These are phyloP conservation scores for Phoenicopterus ruber DNA, from an alignment of 2,113 vertebrate species.

Conservation along the genomic window DNA sequence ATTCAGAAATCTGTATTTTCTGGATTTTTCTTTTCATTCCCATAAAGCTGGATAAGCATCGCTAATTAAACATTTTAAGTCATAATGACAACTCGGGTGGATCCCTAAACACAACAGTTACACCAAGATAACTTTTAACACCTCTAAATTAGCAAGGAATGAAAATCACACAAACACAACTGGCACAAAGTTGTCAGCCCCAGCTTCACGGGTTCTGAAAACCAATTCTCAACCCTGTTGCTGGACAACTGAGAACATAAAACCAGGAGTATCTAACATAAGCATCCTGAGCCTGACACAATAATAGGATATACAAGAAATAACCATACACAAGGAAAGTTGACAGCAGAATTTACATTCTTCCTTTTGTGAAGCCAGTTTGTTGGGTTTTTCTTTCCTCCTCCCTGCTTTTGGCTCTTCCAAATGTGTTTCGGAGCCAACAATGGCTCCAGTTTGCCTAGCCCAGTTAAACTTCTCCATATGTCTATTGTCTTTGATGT, in stretches of 20 bases:
- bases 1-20: neutral
- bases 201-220: neutral
- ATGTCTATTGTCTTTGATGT: constrained; percentile 43
- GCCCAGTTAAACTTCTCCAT: constrained; percentile 52
- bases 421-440: constrained; percentile 23
- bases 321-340: neutral
- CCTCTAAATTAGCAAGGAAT: neutral
- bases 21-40: neutral
- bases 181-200: neutral
- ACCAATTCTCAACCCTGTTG: neutral
- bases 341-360: constrained; percentile 39
- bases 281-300: neutral
- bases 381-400: neutral
- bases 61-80: neutral
- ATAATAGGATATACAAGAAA: constrained; percentile 7
- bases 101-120: neutral
- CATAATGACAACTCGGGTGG: neutral
- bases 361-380: neutral
- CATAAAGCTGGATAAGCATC: neutral
- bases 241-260: neutral
- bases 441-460: constrained; percentile 45
- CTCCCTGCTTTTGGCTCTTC: neutral
- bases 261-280: neutral
- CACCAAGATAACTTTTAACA: neutral
- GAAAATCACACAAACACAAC: neutral